phyloP scores from a whole-genome alignment of 2,113 vertebrate species.

The Junco hyemalis region DNA sequence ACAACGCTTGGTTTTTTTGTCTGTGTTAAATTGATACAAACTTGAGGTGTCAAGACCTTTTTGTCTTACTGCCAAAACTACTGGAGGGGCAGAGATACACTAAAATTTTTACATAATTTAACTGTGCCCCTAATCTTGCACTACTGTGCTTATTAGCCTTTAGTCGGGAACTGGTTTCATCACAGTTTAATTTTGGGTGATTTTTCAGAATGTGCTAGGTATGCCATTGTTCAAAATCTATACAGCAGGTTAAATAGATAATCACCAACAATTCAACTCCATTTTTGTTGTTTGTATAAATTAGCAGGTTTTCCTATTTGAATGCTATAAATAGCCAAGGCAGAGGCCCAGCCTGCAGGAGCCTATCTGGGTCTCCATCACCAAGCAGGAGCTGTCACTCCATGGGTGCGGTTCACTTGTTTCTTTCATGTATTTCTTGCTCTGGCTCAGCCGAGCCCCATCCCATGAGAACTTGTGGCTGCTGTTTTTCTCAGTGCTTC shows the following conservation, averaged over 20 bases:
- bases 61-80: background rate
- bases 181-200: background rate
- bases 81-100: background rate
- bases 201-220: background rate
- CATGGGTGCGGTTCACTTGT: conserved; percentile 34
- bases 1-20: background rate
- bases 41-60: background rate
- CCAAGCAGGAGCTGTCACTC: conserved; percentile 37
- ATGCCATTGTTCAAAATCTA: background rate
- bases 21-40: background rate
- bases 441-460: conserved; percentile 49
- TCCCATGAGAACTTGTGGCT: conserved; percentile 40
- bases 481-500: conserved; percentile 60
- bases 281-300: background rate
- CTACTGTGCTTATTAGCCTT: background rate
- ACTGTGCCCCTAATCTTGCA: background rate
- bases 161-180: background rate
- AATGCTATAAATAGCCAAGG: conserved; percentile 23
- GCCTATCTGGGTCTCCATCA: conserved; percentile 52
- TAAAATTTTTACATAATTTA: background rate
- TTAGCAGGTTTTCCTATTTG: conserved; percentile 2
- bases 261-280: background rate
- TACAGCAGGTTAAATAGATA: background rate
- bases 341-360: background rate
- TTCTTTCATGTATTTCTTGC: conserved; percentile 62